Evolutionary conservation across 2,797 vertebrate genomes (phyloP).

Genomic region (Sebastes steindachneri): DNA sequence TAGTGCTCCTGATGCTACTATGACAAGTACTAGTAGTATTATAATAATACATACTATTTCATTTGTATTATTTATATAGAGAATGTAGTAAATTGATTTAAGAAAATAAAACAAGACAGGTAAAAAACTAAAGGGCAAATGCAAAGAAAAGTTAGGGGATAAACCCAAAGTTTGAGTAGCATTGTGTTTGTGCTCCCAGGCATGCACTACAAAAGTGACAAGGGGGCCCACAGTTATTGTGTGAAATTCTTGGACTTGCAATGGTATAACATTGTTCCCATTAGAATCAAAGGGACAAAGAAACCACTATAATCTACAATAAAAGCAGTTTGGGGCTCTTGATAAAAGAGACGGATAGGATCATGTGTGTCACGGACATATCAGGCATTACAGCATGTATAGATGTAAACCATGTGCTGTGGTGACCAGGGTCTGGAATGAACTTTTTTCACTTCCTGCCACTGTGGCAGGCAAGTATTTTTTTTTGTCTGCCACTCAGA

Average conservation of each 20-base stretch:
- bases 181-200: conserved; percentile 7
- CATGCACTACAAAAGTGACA: conserved; percentile 2
- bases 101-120: not conserved
- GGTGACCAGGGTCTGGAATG: too few relatives aligned
- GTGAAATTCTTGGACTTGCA: not conserved
- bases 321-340: not conserved
- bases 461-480: too few relatives aligned
- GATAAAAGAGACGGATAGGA: not conserved
- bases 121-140: not conserved
- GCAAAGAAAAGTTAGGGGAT: not conserved
- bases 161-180: not conserved
- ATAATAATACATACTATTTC: not conserved
- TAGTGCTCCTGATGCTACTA: not conserved
- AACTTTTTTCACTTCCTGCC: too few relatives aligned
- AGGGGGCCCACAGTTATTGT: conserved; percentile 7
- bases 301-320: conserved; percentile 5
- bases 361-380: not conserved
- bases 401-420: too few relatives aligned
- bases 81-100: not conserved
- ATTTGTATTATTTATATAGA: not conserved
- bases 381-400: too few relatives aligned
- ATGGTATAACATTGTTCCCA: conserved; percentile 5
- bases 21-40: not conserved
- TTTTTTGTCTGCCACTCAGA: too few relatives aligned
- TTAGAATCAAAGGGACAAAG: conserved; percentile 26